Percentiles rank a stretch among this genome's conserved stretches.
These are phyloP conservation scores for Eumerus sabulonum DNA, from an alignment of 2,888 invertebrate genomes.

Conservation along the genomic window DNA sequence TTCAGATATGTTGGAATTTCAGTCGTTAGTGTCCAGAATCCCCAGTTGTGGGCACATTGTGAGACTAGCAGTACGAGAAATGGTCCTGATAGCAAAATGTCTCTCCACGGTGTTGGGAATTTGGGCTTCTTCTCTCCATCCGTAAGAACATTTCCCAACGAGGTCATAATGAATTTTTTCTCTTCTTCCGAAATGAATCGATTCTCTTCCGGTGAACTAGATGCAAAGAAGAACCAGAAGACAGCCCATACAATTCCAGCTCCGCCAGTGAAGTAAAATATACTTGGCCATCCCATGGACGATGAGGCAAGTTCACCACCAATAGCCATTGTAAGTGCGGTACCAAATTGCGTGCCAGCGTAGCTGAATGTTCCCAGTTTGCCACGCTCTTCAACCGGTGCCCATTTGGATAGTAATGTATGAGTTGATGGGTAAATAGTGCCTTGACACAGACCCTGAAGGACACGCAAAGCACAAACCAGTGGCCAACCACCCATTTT, in stretches of 20 bases:
- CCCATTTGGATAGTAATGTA: constrained; percentile 84
- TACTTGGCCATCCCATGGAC: constrained; percentile 83
- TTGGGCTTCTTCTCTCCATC: constrained; percentile 59
- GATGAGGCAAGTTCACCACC: constrained; percentile 83
- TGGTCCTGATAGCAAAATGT: constrained; percentile 84
- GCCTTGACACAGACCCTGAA: constrained; percentile 86
- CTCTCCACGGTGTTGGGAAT: constrained; percentile 85
- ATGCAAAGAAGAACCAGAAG: constrained; percentile 81
- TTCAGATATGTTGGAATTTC: constrained; percentile 84
- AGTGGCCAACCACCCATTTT: constrained; percentile 82
- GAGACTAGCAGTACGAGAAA: constrained; percentile 87
- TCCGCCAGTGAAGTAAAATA: constrained; percentile 83
- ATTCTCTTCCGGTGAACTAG: constrained; percentile 81
- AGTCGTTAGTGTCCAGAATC: constrained; percentile 83
- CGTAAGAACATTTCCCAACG: constrained; percentile 37
- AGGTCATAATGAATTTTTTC: constrained; percentile 80
- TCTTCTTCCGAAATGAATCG: constrained; percentile 81
- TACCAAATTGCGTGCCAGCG: constrained; percentile 84
- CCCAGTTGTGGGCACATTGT: constrained; percentile 84
- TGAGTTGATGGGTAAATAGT: constrained; percentile 84
- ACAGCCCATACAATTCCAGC: constrained; percentile 80
- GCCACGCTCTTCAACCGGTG: constrained; percentile 83
- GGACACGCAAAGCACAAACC: constrained; percentile 81
- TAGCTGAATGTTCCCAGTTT: constrained; percentile 81
- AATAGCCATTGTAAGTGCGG: constrained; percentile 82